Percentiles rank a stretch among this genome's conserved stretches.
phyloP scores from a whole-genome alignment of 2,888 invertebrate species.

The Liodrosophila aerea region DNA sequence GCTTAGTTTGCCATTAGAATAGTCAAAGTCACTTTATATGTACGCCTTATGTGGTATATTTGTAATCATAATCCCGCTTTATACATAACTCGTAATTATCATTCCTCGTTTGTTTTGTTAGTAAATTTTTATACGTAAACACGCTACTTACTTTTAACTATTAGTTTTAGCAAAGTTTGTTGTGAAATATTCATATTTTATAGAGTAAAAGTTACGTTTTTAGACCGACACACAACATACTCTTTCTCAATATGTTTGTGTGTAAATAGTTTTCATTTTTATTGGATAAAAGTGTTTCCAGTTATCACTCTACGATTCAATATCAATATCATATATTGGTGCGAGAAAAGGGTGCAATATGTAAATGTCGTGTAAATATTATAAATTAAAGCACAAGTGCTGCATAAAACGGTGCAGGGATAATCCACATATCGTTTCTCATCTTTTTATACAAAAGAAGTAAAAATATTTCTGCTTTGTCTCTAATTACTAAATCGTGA shows the following conservation, averaged over 20 bases:
- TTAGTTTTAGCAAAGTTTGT: conserved; percentile 24
- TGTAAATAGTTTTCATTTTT: conserved; percentile 29
- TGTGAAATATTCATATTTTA: conserved; percentile 13
- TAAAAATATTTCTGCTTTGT: conserved; percentile 8
- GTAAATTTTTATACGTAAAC: conserved; percentile 54
- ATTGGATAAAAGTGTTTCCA: conserved; percentile 21
- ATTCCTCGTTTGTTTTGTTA: conserved; percentile 24
- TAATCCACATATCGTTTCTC: conserved; percentile 16
- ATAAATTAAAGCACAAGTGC: conserved; percentile 42
- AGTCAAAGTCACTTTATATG: conserved; percentile 26
- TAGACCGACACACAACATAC: conserved; percentile 50
- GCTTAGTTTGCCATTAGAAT: neutral
- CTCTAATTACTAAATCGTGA: conserved; percentile 45
- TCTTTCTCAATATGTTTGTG: conserved; percentile 55
- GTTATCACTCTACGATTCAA: conserved; percentile 72
- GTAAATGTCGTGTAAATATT: conserved; percentile 29
- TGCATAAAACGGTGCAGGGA: conserved; percentile 42
- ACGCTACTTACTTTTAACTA: conserved; percentile 57
- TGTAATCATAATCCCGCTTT: conserved; percentile 47
- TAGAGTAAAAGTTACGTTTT: conserved; percentile 45
- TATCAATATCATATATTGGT: conserved; percentile 75
- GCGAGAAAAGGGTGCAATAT: conserved; percentile 69
- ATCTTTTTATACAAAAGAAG: neutral
- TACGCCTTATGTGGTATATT: conserved; percentile 50
- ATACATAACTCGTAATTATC: conserved; percentile 29